Conservation (phyloP, 2,888 invertebrate species). For the Xylota sylvarum region DNA sequence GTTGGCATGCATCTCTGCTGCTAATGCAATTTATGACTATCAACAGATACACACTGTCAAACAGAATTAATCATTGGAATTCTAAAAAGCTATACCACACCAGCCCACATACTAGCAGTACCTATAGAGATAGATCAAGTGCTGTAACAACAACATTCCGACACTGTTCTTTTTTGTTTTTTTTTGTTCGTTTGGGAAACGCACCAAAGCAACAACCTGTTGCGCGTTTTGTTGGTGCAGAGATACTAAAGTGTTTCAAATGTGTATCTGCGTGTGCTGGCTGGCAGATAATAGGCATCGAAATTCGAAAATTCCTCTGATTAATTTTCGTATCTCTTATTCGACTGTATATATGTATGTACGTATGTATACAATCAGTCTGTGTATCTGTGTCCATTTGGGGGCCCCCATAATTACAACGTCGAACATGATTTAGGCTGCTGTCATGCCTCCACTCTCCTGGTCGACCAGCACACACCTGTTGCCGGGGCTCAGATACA, state of each 20-base stretch:
- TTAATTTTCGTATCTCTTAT: slow-evolving; percentile 61
- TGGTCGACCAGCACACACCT: slow-evolving; percentile 66
- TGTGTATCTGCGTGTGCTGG: slow-evolving; percentile 61
- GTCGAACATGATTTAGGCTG: slow-evolving; percentile 77
- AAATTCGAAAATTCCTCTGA: slow-evolving; percentile 75
- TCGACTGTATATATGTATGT: slow-evolving; percentile 15
- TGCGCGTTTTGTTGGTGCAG: slow-evolving; percentile 23
- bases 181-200: slow-evolving; percentile 15
- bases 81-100: slow-evolving; percentile 33
- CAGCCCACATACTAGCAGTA: neutral
- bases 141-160: slow-evolving; percentile 67
- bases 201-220: slow-evolving; percentile 68
- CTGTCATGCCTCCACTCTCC: slow-evolving; percentile 71
- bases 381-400: slow-evolving; percentile 56
- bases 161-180: slow-evolving; percentile 41
- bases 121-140: slow-evolving; percentile 29
- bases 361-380: neutral
- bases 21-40: slow-evolving; percentile 56
- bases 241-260: slow-evolving; percentile 38
- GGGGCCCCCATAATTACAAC: slow-evolving; percentile 76
- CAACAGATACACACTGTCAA: slow-evolving; percentile 41
- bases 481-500: slow-evolving; percentile 43
- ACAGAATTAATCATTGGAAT: slow-evolving; percentile 70
- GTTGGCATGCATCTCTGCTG: slow-evolving; percentile 35
- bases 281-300: slow-evolving; percentile 73